Conservation (phyloP, 2,113 vertebrate species). For the Rhinogobius similis region DNA sequence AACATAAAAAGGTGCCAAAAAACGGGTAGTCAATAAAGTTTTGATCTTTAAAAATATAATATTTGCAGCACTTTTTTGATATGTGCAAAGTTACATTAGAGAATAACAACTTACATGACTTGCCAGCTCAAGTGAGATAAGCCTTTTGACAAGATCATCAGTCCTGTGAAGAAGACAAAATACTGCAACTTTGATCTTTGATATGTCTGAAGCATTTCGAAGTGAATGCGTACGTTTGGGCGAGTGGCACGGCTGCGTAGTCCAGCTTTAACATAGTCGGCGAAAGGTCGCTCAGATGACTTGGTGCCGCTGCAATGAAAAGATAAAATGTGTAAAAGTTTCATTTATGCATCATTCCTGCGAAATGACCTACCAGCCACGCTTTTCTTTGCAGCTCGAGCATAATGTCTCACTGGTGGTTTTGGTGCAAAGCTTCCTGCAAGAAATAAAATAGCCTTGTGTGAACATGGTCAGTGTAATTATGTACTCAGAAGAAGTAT, state of each 20-base stretch:
- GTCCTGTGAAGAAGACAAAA: conserved; percentile 71
- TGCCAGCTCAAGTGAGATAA: conserved; percentile 92
- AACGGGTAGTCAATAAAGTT: neutral
- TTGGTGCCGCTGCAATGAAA: conserved; percentile 70
- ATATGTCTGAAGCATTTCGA: neutral
- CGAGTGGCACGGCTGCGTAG: conserved; percentile 79
- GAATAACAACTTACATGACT: conserved; percentile 79
- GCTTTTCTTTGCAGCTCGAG: conserved; percentile 59
- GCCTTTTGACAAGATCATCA: conserved; percentile 85
- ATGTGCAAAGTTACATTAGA: neutral
- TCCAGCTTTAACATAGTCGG: conserved; percentile 83
- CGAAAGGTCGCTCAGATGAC: conserved; percentile 84
- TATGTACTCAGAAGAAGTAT: neutral
- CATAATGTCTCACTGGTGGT: conserved; percentile 77
- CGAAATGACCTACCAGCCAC: conserved; percentile 70
- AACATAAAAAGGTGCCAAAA: too few species aligned
- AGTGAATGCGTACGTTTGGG: conserved; percentile 73
- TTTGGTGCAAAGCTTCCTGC: conserved; percentile 59
- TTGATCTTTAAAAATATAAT: neutral
- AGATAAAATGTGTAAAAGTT: neutral
- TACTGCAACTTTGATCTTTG: neutral
- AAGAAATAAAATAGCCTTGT: conserved; percentile 33
- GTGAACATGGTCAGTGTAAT: neutral
- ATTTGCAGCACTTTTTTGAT: neutral
- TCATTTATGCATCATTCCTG: neutral